Evolutionary conservation across 2,888 invertebrate species (phyloP), one percentile per base, ranked within the genome.

Genomic region (Callimorpha dominula): DNA sequence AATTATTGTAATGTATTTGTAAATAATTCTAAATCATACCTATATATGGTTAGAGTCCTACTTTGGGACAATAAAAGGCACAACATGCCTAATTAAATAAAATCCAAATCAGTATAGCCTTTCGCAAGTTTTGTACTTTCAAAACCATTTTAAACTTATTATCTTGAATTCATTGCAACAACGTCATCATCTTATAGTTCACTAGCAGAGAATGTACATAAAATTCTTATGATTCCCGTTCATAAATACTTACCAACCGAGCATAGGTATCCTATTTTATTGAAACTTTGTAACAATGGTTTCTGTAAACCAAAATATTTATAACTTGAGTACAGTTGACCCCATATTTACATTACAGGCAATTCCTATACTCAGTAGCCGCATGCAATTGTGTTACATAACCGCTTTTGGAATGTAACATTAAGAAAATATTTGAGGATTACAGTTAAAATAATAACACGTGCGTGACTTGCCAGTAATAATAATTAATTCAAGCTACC

Each of bases 401-500:
- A 63, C 52, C 63, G 54, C 54, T 66, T 54, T 69, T 20, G 65
- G 54, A 57, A 60, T 65, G 65, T 66, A 69, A 62, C 46, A 67
- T 70, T 72, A 67, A 67, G 64, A 75, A 72, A 72, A 63, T 72
- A 72, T 72, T 75, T 72, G n/a, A 54, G 63, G 57, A 69, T 65
- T 57, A 63, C 40, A 67, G 46, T 71, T 65, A 65, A 76, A 72
- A 72, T 71, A 62, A 70, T 62, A 77, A 49, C 72, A 74, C 57
- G 82, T 89, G 86, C 89, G 88, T 89, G 89, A 88, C 89, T 80
- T 75, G 74, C 75, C 70, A 74, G 85, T 86, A 86, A 84, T 84
- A 84, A 84, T 84, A 85, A 87, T 87, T 87, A 86, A 88, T 86
- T 83, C 83, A 78, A 74, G 85, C 80, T 80, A 65, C 82, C 84